Base-by-base conservation (phyloP, 53 echinoderm and acorn worm species). In the Holothuria leucospilota region DNA sequence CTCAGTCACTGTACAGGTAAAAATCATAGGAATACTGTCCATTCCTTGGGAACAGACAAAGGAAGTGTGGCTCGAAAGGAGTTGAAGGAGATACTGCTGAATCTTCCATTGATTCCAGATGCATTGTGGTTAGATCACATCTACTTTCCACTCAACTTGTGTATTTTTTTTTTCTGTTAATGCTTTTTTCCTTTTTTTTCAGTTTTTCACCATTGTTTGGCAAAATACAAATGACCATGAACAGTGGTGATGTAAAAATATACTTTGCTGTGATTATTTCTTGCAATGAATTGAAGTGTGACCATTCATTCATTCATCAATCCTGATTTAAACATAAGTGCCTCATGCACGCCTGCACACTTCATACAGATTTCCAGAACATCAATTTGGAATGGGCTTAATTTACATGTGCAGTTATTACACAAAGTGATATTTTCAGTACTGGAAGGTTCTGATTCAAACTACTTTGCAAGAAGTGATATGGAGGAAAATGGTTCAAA, bases 1-100 rank as follows among this genome's bases (percentile, higher is more conserved):
- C 41, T 75, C 24, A 38, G 6, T 24, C 75, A 75, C 75, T 75
- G 75, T 39, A 75, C 75, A 75, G 27, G 52, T 75, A 75, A 75
- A 49, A 20, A 20, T 75, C 75, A 75, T 52, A 75, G 75, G 26
- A 75, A 28, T 52, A 51, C 52, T 51, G 51, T 75, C 75, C 75
- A 49, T 27, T 51, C n/a, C 51, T 75, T 75, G 49, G 51, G 51
- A 52, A 75, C 75, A 51, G 52, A 46, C 75, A 24, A 24, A 75
- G 52, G 16, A 18, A 56, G 18, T 56, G 56, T 25, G 25, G 52
- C 8, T 46, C 49, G 75, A 14, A 27, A 75, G 75, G 52, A 13
- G 51, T 15, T 75, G 23, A 49, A 26, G 41, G 24, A 75, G 11
- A 26, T 51, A 20, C 75, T 75, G 75, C 49, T 46, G 75, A 52